Evolutionary conservation across 2,888 invertebrate genomes (phyloP).

Genomic region (Gasteruption jaculator): DNA sequence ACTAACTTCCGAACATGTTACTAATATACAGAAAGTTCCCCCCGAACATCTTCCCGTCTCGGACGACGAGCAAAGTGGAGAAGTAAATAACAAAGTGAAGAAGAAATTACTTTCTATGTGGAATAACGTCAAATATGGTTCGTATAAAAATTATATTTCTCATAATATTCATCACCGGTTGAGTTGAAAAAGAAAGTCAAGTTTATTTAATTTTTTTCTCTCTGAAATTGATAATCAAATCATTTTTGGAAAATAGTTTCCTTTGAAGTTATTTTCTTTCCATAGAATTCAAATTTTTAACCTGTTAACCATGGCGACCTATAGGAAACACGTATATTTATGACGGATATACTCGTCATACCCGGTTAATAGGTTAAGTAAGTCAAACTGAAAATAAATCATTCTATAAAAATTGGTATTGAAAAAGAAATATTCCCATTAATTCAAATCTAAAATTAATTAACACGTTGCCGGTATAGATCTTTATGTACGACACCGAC

Average conservation of each 20-base stretch:
- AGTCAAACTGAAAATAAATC: no score
- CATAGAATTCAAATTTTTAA: no score
- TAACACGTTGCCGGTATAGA: no score
- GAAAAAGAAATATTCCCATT: no score
- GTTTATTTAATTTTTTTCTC: slow-evolving; percentile 12
- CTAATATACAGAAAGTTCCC: slow-evolving; percentile 31
- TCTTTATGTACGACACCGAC: no score
- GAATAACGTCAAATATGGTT: slow-evolving; percentile 88
- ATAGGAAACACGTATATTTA: no score
- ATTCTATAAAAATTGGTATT: no score
- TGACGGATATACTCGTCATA: no score
- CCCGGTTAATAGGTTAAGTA: no score
- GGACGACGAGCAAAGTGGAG: slow-evolving; percentile 42
- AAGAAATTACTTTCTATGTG: slow-evolving; percentile 81
- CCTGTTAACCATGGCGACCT: no score
- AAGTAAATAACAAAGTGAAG: slow-evolving; percentile 74
- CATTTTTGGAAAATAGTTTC: neutral
- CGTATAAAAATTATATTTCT: slow-evolving; percentile 32
- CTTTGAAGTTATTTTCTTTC: neutral
- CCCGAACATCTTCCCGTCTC: slow-evolving; percentile 27
- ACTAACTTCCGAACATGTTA: slow-evolving; percentile 35
- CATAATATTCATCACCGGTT: slow-evolving; percentile 3
- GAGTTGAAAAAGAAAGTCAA: neutral
- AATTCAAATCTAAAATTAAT: no score
- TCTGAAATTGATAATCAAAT: slow-evolving; percentile 31